These are phyloP conservation scores for Carabus problematicus DNA, from an alignment of 2,888 invertebrate species.

Conservation along the genomic window DNA sequence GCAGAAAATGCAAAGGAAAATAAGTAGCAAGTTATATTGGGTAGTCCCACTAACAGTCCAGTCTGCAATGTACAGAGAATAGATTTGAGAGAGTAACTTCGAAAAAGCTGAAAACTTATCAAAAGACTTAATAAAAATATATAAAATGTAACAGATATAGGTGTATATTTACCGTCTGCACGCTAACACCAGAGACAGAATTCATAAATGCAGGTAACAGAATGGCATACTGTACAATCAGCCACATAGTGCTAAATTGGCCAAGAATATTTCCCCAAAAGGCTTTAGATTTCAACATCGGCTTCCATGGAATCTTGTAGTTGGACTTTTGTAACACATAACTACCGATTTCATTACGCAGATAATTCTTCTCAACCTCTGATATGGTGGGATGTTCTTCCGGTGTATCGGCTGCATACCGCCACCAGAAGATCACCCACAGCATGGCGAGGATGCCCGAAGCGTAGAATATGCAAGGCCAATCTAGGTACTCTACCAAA, in stretches of 20 bases:
- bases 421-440: conserved; percentile 12
- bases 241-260: conserved; percentile 47
- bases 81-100: too few species aligned
- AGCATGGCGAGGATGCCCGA: conserved; percentile 11
- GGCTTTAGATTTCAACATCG: conserved; percentile 45
- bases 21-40: conserved; percentile 46
- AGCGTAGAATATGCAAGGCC: conserved; percentile 22
- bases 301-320: conserved; percentile 45
- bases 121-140: conserved; percentile 10
- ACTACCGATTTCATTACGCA: conserved; percentile 41
- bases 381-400: conserved; percentile 51
- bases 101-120: too few species aligned
- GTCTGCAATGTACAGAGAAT: conserved; percentile 44
- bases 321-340: neutral
- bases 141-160: neutral
- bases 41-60: conserved; percentile 46
- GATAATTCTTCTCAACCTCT: conserved; percentile 48
- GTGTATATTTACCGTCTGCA: conserved; percentile 45
- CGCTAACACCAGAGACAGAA: conserved; percentile 44
- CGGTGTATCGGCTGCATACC: neutral
- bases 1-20: conserved; percentile 46
- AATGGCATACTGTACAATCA: conserved; percentile 45
- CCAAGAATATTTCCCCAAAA: conserved; percentile 47
- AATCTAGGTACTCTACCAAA: conserved; percentile 16
- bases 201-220: conserved; percentile 46